Conservation (phyloP, 2,888 invertebrate species). For the Orthosia gothica region DNA sequence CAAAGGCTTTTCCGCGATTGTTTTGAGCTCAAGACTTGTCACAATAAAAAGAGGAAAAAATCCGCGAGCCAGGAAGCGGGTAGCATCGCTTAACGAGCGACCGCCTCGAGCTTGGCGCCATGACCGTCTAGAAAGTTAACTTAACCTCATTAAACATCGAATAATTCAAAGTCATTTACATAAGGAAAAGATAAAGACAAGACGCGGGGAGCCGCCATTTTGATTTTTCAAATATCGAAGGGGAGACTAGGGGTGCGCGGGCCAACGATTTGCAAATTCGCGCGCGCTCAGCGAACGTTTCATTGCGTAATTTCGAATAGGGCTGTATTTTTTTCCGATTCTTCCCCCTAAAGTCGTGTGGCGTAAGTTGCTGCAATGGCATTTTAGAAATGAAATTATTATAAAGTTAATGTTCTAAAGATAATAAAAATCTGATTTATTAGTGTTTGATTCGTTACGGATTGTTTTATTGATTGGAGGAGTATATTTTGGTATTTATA, state of each 20-base stretch:
- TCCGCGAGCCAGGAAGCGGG: slow-evolving; percentile 73
- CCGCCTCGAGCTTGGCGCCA: slow-evolving; percentile 78
- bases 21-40: slow-evolving; percentile 66
- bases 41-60: slow-evolving; percentile 70
- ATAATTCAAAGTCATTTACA: slow-evolving; percentile 87
- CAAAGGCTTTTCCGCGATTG: slow-evolving; percentile 47
- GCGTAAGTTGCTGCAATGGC: slow-evolving; percentile 72
- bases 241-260: slow-evolving; percentile 81
- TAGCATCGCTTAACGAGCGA: slow-evolving; percentile 76
- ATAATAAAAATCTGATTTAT: slow-evolving; percentile 66
- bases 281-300: slow-evolving; percentile 85
- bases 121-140: slow-evolving; percentile 84
- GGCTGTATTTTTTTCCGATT: slow-evolving; percentile 67
- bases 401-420: slow-evolving; percentile 65
- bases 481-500: background rate
- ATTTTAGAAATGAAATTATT: slow-evolving; percentile 68
- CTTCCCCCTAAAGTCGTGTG: slow-evolving; percentile 73
- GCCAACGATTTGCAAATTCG: slow-evolving; percentile 85
- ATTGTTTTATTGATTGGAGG: slow-evolving; percentile 51
- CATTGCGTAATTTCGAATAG: slow-evolving; percentile 85
- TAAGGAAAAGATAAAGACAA: slow-evolving; percentile 91
- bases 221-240: slow-evolving; percentile 86
- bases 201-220: slow-evolving; percentile 87
- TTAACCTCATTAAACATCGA: slow-evolving; percentile 87
- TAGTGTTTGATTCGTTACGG: slow-evolving; percentile 47